Evolutionary conservation across 2,888 invertebrate species (phyloP), one percentile per base, ranked within the genome.

Genomic region (Catonia carolina): DNA sequence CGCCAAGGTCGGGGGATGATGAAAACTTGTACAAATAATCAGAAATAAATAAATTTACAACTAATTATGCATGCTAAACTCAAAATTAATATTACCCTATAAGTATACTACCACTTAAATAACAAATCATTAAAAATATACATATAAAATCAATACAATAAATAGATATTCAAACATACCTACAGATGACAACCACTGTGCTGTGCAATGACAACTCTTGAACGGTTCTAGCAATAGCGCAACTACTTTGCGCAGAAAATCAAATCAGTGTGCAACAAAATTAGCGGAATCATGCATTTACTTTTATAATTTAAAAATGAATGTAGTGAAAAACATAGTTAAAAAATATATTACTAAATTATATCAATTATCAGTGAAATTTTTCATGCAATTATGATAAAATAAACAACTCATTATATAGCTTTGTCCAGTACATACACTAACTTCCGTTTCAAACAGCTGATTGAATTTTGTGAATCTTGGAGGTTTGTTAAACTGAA

Each of bases 121-220:
- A 27, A 15, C 23, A n/a, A 27, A 23, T 27, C 23, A 14, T 41
- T 41, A 14, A 27, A 27, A 15, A 23, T 27, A 23, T 4, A 18
- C 27, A 15, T 12, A 22, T 23, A 52, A 15, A 52, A 41, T 52
- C 37, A 27, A 39, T 17, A 27, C 17, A 23, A 27, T 27, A 39
- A 27, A 15, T n/a, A 15, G 12, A 47, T 27, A 6, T 2, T 52
- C 23, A 52, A 52, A 41, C 27, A 39, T 27, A 27, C 20, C 41
- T 51, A 50, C 49, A 23, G 47, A 41, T 56, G 55, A 56, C 55
- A 56, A 41, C 50, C 42, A 50, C 50, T 33, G 22, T 42, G 56
- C 47, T 20, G 14, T 42, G 56, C 47, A 57, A 51, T 60, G 60
- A 60, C 60, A 60, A 57, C 59, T 59, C 53, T 53, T 42, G 56